Percentiles rank a stretch among this genome's conserved stretches.
These are phyloP conservation scores for Anarsia innoxiella DNA, from an alignment of 2,888 invertebrate genomes.

Conservation along the genomic window DNA sequence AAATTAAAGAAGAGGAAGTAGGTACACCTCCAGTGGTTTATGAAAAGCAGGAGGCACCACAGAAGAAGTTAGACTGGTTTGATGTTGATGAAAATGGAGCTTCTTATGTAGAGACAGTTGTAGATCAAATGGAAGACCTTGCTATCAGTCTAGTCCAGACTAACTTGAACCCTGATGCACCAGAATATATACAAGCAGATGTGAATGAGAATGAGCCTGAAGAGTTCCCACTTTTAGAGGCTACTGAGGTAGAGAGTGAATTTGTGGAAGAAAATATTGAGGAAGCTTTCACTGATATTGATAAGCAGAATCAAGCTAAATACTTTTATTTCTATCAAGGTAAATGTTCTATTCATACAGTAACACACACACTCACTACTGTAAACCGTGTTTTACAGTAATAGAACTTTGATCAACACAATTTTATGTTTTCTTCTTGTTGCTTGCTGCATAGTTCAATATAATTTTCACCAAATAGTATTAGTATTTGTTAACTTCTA, in stretches of 20 bases:
- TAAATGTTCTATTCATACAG: too few relatives aligned
- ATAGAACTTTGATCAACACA: too few relatives aligned
- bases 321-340: slow-evolving; percentile 90
- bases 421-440: too few relatives aligned
- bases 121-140: slow-evolving; percentile 39
- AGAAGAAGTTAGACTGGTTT: slow-evolving; percentile 60
- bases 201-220: slow-evolving; percentile 32
- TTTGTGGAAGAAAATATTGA: slow-evolving; percentile 17
- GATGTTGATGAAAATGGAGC: slow-evolving; percentile 56
- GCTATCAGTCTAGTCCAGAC: slow-evolving; percentile 33
- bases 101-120: slow-evolving; percentile 40
- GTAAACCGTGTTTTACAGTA: too few relatives aligned
- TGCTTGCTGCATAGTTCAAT: too few relatives aligned
- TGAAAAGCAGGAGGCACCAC: slow-evolving; percentile 45
- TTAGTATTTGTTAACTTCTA: too few relatives aligned
- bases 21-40: slow-evolving; percentile 35
- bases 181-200: slow-evolving; percentile 36
- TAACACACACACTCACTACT: too few relatives aligned
- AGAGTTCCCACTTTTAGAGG: slow-evolving; percentile 48
- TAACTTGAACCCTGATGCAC: slow-evolving; percentile 52
- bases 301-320: slow-evolving; percentile 68
- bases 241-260: slow-evolving; percentile 24
- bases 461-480: too few relatives aligned
- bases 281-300: slow-evolving; percentile 39
- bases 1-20: slow-evolving; percentile 26